These are phyloP conservation scores for Leptarthrus brevirostris DNA, from an alignment of 2,888 invertebrate genomes.

Conservation along the genomic window DNA sequence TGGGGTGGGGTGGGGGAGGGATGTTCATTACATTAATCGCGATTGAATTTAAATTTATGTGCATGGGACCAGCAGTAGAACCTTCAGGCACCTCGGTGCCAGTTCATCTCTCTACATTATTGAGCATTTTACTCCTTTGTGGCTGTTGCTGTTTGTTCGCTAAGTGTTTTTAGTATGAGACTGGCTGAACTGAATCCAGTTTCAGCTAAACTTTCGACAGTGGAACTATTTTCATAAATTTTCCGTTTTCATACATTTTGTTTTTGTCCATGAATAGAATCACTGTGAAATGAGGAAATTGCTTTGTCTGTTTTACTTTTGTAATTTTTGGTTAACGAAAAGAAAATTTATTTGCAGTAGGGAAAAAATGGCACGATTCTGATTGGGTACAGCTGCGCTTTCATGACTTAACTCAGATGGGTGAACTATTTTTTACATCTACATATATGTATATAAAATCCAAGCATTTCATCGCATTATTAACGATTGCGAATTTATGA, in stretches of 20 bases:
- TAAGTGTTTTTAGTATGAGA: constrained; percentile 38
- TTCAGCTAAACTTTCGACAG: constrained; percentile 23
- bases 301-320: constrained; percentile 25
- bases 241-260: constrained; percentile 8
- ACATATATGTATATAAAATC: too few relatives aligned
- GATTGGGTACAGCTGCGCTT: too few relatives aligned
- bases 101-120: constrained; percentile 13
- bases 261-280: constrained; percentile 21
- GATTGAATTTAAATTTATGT: constrained; percentile 46
- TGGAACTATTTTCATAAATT: constrained; percentile 46
- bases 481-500: too few relatives aligned
- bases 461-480: too few relatives aligned
- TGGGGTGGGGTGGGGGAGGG: neutral
- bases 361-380: too few relatives aligned
- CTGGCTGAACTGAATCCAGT: neutral
- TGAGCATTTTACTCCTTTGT: constrained; percentile 33
- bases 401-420: too few relatives aligned
- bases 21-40: constrained; percentile 45
- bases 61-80: constrained; percentile 5
- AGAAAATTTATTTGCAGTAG: constrained; percentile 10
- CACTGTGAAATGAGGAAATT: constrained; percentile 22
- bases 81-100: constrained; percentile 17
- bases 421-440: too few relatives aligned
- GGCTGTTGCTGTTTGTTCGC: constrained; percentile 37
- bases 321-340: constrained; percentile 29